Evolutionary conservation across 2,888 invertebrate genomes (phyloP).

Genomic region (Caenorhabditis drosophilae): DNA sequence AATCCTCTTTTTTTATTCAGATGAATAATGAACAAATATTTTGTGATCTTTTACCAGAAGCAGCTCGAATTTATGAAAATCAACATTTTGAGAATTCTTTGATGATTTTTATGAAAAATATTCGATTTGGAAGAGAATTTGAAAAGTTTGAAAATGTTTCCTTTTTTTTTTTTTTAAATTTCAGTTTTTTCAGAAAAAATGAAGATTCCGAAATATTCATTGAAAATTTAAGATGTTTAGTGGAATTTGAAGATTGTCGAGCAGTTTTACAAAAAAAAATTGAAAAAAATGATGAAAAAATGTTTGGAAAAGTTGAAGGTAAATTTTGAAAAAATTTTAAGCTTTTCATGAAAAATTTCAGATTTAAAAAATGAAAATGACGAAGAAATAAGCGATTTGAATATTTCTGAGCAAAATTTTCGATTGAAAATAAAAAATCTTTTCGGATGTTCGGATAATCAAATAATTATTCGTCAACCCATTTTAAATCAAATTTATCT

Average conservation of each 20-base stretch:
- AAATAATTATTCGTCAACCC: conserved; percentile 17
- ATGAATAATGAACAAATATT: conserved; percentile 18
- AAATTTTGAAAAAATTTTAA: too few relatives aligned
- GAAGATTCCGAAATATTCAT: conserved; percentile 4
- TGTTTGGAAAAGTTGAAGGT: conserved; percentile 23
- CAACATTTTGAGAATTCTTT: conserved; percentile 12
- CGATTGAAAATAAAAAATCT: conserved; percentile 5
- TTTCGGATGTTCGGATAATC: conserved; percentile 3
- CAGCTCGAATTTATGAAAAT: conserved; percentile 16
- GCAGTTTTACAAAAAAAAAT: conserved; percentile 16
- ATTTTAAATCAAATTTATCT: conserved; percentile 22
- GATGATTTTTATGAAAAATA: conserved; percentile 7
- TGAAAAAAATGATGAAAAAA: conserved; percentile 14
- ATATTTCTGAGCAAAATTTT: conserved; percentile 7
- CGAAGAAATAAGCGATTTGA: conserved; percentile 16
- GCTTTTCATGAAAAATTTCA: too few relatives aligned
- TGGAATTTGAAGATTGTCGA: conserved; percentile 9
- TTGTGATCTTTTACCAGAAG: conserved; percentile 21
- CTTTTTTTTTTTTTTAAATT: background rate
- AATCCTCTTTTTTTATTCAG: background rate
- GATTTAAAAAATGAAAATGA: too few relatives aligned
- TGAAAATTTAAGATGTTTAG: conserved; percentile 1
- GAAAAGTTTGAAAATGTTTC: background rate
- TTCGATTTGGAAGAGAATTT: conserved; percentile 6
- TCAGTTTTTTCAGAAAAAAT: conserved; percentile 5